Evolutionary conservation across 2,888 invertebrate genomes (phyloP).

Genomic region (Clistopyga incitator): DNA sequence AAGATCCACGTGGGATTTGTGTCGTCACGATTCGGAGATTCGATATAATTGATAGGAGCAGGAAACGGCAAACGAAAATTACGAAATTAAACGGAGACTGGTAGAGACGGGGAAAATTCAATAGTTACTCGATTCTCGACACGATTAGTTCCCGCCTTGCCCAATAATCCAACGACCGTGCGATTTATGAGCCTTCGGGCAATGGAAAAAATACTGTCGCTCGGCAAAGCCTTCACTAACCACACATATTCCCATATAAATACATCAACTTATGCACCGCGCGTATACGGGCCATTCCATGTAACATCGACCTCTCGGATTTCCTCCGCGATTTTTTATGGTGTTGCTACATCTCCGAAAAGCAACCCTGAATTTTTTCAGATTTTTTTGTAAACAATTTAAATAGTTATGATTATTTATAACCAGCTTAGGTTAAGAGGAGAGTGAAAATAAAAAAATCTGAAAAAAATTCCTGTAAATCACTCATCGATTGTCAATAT

Average conservation of each 20-base stretch:
- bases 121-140: constrained; percentile 43
- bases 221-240: constrained; percentile 47
- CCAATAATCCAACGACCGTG: constrained; percentile 63
- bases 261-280: constrained; percentile 35
- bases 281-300: not conserved
- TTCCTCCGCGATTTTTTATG: no score
- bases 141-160: constrained; percentile 68
- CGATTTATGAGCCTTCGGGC: constrained; percentile 52
- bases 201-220: constrained; percentile 29
- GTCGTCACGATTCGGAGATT: constrained; percentile 69
- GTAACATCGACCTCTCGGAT: no score
- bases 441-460: no score
- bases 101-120: constrained; percentile 17
- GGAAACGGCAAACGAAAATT: constrained; percentile 63
- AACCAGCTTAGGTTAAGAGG: no score
- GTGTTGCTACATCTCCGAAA: no score
- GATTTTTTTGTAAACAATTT: no score
- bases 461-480: no score
- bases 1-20: constrained; percentile 52
- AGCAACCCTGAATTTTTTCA: no score
- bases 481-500: no score
- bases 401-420: no score
- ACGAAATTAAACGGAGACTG: constrained; percentile 55
- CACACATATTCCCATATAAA: constrained; percentile 35
- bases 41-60: constrained; percentile 78